Conservation (phyloP, 1,140 invertebrate genomes). For the Whitmania pigra region DNA sequence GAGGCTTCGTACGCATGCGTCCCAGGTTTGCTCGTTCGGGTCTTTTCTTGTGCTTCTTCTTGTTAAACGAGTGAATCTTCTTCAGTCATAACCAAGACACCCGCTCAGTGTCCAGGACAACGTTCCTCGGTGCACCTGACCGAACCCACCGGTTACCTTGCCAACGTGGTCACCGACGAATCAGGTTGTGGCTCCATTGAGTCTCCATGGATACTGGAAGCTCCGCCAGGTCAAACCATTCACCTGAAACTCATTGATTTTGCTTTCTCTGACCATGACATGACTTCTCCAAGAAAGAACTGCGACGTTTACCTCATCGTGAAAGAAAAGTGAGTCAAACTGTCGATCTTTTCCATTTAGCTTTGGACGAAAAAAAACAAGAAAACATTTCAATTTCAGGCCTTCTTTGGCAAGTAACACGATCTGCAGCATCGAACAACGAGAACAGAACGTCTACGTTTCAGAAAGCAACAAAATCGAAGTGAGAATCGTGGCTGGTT, state of each 20-base stretch:
- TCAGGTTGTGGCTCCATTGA: constrained; percentile 19
- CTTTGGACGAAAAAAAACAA: no score
- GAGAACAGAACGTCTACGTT: not conserved
- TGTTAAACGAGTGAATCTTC: not conserved
- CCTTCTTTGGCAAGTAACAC: constrained; percentile 3
- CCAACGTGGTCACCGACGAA: constrained; percentile 21
- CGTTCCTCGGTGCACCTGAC: no score
- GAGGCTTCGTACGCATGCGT: constrained; percentile 23
- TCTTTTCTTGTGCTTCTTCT: not conserved
- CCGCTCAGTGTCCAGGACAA: not conserved
- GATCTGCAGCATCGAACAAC: constrained; percentile 1
- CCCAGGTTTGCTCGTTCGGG: not conserved
- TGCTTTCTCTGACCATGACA: constrained; percentile 9
- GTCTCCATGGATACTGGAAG: constrained; percentile 19
- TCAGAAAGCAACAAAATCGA: not conserved
- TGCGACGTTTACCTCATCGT: constrained; percentile 23
- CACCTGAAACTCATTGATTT: constrained; percentile 19
- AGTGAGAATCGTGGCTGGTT: not conserved
- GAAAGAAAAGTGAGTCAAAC: constrained; percentile 15
- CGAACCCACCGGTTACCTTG: constrained; percentile 16
- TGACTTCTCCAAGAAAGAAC: not conserved
- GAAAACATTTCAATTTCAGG: no score
- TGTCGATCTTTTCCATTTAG: not conserved
- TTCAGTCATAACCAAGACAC: constrained; percentile 5
- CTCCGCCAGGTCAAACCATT: constrained; percentile 21